phyloP scores from a whole-genome alignment of 2,113 vertebrate genomes.

The Prolemur simus region DNA sequence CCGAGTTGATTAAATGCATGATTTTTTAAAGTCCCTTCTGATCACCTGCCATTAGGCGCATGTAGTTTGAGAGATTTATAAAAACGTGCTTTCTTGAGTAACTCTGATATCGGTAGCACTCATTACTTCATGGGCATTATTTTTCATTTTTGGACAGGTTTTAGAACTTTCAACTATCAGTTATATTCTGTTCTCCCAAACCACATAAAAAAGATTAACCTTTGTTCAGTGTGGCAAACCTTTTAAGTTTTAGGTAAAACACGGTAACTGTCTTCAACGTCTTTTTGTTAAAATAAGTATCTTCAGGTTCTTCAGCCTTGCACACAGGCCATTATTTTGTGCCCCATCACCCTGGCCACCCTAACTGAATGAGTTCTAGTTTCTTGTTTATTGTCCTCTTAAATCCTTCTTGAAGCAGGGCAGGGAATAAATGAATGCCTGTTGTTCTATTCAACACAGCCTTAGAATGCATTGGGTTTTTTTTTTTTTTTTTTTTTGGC shows the following conservation, averaged over 20 bases:
- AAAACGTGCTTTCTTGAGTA: background rate
- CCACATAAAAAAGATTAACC: background rate
- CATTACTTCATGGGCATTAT: background rate
- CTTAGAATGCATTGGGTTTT: background rate
- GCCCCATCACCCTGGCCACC: background rate
- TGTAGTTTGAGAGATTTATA: background rate
- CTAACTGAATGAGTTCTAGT: background rate
- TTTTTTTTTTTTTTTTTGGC: background rate
- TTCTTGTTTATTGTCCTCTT: background rate
- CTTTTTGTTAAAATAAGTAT: background rate
- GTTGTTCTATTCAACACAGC: constrained; percentile 31
- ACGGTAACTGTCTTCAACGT: background rate
- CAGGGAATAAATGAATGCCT: background rate
- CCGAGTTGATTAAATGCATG: background rate
- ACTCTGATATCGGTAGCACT: background rate
- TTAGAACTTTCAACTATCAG: background rate
- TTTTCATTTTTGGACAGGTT: background rate
- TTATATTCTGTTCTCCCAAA: background rate
- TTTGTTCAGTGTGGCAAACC: background rate
- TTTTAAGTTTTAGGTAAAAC: background rate
- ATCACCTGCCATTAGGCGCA: background rate
- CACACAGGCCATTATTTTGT: background rate
- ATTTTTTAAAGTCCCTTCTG: background rate
- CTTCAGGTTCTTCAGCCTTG: background rate
- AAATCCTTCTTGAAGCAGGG: background rate